These are phyloP conservation scores for Noctua pronuba DNA, from an alignment of 2,888 invertebrate species.

Conservation along the genomic window DNA sequence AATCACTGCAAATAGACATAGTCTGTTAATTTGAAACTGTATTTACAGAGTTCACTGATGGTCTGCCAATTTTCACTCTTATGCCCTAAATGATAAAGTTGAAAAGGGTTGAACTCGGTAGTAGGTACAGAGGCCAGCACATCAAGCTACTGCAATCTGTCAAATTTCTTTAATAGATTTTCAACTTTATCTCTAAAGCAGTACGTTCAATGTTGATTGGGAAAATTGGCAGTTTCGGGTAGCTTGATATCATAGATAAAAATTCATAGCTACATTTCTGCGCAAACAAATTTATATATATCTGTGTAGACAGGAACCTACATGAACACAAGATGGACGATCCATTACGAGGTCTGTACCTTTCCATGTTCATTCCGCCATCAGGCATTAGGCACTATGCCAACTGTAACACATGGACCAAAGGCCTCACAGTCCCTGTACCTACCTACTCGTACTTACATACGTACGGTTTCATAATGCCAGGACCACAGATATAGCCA, in stretches of 20 bases:
- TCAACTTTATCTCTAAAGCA: too few relatives aligned
- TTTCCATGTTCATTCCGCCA: constrained; percentile 27
- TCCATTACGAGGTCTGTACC: constrained; percentile 30
- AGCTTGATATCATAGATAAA: background rate
- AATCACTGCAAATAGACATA: background rate
- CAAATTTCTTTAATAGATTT: too few relatives aligned
- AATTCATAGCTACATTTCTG: background rate
- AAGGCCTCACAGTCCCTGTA: constrained; percentile 6
- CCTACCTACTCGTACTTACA: constrained; percentile 2
- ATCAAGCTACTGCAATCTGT: too few relatives aligned
- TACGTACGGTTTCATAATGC: background rate
- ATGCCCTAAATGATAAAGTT: too few relatives aligned
- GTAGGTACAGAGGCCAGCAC: too few relatives aligned
- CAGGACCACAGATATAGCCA: background rate
- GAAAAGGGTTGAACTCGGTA: too few relatives aligned
- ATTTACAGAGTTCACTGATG: too few relatives aligned
- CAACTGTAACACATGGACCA: constrained; percentile 52
- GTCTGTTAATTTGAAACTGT: background rate
- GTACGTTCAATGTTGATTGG: too few relatives aligned
- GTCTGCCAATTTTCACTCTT: too few relatives aligned
- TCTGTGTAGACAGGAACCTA: background rate
- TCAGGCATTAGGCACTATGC: constrained; percentile 53
- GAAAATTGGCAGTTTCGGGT: too few relatives aligned
- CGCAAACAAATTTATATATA: constrained; percentile 19
- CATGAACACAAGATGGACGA: constrained; percentile 32